These are phyloP conservation scores for Tortricodes alternella DNA, from an alignment of 2,888 invertebrate species.

Conservation along the genomic window DNA sequence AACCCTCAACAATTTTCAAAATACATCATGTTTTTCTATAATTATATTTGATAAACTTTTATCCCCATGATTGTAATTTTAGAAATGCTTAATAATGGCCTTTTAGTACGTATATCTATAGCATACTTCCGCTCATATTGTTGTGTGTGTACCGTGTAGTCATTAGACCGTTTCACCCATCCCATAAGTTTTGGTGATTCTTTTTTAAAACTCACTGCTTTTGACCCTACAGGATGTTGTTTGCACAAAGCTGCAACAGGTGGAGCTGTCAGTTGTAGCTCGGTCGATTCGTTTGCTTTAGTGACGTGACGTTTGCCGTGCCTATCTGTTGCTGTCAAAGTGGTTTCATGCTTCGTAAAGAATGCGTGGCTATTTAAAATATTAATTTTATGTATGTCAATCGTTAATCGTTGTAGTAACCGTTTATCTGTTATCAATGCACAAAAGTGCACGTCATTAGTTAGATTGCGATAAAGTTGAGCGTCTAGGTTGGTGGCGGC, in stretches of 20 bases:
- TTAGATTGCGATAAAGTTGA: slow-evolving; percentile 62
- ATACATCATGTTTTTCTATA: not conserved
- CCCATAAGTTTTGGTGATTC: slow-evolving; percentile 67
- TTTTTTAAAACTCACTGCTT: slow-evolving; percentile 54
- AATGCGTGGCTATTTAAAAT: slow-evolving; percentile 38
- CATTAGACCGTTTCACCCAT: slow-evolving; percentile 70
- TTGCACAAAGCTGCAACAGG: slow-evolving; percentile 60
- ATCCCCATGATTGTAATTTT: slow-evolving; percentile 48
- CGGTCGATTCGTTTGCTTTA: slow-evolving; percentile 46
- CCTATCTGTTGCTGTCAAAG: slow-evolving; percentile 59
- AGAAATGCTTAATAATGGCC: slow-evolving; percentile 46
- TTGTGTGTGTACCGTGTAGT: too few species aligned
- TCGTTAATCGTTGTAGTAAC: slow-evolving; percentile 41
- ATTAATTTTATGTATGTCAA: slow-evolving; percentile 48
- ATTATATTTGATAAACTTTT: slow-evolving; percentile 15
- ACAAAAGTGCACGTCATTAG: slow-evolving; percentile 50
- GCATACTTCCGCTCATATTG: slow-evolving; percentile 62
- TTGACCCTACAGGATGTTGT: slow-evolving; percentile 64
- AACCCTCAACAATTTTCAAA: not conserved
- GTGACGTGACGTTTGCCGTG: slow-evolving; percentile 66
- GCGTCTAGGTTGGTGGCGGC: slow-evolving; percentile 73
- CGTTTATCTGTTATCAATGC: slow-evolving; percentile 41
- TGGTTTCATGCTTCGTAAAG: slow-evolving; percentile 26
- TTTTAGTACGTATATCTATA: slow-evolving; percentile 49
- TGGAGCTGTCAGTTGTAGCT: slow-evolving; percentile 65